A percentile compares a stretch with the other conserved stretches of the same genome.
phyloP scores from a whole-genome alignment of 1,140 invertebrate genomes.

The Drosophila melanica region DNA sequence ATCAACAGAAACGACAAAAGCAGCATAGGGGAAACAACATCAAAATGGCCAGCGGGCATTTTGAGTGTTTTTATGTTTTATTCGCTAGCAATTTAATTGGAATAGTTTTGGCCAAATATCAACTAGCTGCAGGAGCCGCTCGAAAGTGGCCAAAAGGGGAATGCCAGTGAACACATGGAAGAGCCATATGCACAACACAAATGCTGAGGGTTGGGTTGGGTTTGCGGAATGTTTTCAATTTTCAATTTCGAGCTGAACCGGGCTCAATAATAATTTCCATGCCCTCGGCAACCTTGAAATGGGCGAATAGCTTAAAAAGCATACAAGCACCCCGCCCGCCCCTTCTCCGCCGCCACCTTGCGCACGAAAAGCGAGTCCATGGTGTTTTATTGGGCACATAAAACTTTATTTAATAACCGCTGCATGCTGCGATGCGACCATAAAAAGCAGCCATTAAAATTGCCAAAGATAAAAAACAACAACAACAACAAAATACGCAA shows the following conservation, averaged over 20 bases:
- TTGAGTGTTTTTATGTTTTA: conserved; percentile 45
- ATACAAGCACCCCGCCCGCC: background rate
- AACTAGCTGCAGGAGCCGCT: conserved; percentile 52
- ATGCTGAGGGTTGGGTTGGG: background rate
- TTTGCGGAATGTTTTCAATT: conserved; percentile 11
- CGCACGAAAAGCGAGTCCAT: background rate
- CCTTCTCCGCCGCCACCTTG: background rate
- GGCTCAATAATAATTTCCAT: conserved; percentile 26
- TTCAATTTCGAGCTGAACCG: background rate
- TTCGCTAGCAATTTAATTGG: conserved; percentile 67
- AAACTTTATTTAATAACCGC: conserved; percentile 79
- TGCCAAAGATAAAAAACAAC: conserved; percentile 35
- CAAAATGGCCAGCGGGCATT: conserved; percentile 65
- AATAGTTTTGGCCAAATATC: conserved; percentile 73
- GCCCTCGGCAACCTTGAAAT: conserved; percentile 34
- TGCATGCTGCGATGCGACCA: conserved; percentile 47
- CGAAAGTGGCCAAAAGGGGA: background rate
- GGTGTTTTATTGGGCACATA: conserved; percentile 61
- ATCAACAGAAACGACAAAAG: conserved; percentile 19
- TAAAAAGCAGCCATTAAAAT: conserved; percentile 74
- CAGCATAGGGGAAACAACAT: conserved; percentile 31
- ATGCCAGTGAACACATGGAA: conserved; percentile 38
- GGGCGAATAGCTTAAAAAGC: background rate
- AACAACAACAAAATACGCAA: background rate
- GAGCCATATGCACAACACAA: conserved; percentile 7